Evolutionary conservation across 1,140 invertebrate species (phyloP).

Genomic region (Bombus confusus): DNA sequence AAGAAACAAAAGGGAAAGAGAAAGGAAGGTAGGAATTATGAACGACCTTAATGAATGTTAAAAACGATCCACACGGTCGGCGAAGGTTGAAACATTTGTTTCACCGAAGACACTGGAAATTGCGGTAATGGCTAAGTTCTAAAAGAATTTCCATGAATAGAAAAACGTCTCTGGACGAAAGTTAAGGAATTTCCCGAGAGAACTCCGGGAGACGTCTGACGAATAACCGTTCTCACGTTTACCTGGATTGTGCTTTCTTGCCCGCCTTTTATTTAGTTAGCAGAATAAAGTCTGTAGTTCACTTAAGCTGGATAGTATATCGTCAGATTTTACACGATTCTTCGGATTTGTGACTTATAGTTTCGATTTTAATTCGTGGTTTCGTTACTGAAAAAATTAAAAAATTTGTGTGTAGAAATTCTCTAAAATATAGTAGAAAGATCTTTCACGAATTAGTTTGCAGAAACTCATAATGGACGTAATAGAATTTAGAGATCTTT

Average conservation of each 20-base stretch:
- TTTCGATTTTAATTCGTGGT: neutral
- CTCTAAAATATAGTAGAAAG: neutral
- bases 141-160: no score
- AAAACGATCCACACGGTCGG: neutral
- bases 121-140: no score
- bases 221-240: neutral
- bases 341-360: neutral
- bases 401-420: no score
- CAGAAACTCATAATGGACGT: neutral
- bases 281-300: neutral
- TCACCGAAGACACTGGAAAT: neutral
- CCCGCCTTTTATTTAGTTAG: neutral
- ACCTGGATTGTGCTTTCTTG: neutral
- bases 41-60: slow-evolving; percentile 30
- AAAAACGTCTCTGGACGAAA: neutral
- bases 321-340: no score
- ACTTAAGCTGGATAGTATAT: neutral
- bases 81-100: neutral
- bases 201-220: neutral
- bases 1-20: neutral
- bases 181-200: neutral
- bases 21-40: neutral
- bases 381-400: no score
- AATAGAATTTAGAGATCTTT: neutral
- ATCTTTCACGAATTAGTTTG: neutral